Evolutionary conservation across 2,113 vertebrate species (phyloP).

Genomic region (Antechinus flavipes): DNA sequence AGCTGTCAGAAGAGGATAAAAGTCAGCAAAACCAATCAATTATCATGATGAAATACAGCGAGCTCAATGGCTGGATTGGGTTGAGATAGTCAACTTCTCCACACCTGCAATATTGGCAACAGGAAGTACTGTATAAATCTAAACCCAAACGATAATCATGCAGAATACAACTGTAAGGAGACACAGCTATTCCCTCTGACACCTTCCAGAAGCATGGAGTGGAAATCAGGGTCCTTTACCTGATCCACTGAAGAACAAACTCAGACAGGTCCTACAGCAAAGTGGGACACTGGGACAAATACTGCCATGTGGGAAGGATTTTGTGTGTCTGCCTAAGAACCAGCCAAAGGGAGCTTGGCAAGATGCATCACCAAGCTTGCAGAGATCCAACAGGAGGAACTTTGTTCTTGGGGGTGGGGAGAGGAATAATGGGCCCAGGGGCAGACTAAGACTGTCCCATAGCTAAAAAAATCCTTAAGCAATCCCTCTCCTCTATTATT

Average conservation of each 20-base stretch:
- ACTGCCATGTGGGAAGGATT: neutral
- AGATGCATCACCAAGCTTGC: neutral
- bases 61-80: neutral
- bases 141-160: neutral
- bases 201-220: neutral
- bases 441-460: neutral
- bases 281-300: neutral
- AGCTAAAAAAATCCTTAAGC: neutral
- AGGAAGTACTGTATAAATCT: slow-evolving; percentile 4
- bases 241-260: neutral
- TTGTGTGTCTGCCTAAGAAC: neutral
- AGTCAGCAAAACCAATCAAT: neutral
- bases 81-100: neutral
- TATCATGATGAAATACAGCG: slow-evolving; percentile 6
- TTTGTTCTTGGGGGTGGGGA: neutral
- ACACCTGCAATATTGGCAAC: slow-evolving; percentile 16
- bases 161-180: neutral
- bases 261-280: neutral
- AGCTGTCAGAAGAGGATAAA: neutral
- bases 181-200: neutral
- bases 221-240: neutral
- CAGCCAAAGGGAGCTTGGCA: neutral
- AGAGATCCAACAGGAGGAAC: neutral
- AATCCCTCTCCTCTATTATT: neutral
- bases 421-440: too few relatives aligned